Evolutionary conservation across 1,140 invertebrate species (phyloP).

Genomic region (Tenebrio molitor): DNA sequence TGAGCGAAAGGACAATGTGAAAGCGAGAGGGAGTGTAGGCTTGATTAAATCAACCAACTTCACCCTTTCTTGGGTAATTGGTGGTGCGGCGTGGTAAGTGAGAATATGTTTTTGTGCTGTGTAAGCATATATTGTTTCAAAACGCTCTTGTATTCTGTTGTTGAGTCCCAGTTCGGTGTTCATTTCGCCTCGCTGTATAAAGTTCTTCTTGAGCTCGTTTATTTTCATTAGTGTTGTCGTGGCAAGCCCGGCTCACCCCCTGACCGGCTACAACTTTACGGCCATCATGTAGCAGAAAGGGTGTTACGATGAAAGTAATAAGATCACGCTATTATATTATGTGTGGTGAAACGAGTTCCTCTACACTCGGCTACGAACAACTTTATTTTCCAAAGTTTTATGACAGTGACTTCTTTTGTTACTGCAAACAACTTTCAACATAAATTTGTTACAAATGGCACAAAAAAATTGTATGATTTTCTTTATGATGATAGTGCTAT

Average conservation of each 20-base stretch:
- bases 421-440: no score
- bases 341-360: neutral
- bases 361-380: no score
- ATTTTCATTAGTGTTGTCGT: conserved; percentile 50
- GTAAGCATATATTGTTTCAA: neutral
- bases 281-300: conserved; percentile 35
- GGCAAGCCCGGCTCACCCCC: conserved; percentile 39
- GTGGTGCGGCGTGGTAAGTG: conserved; percentile 37
- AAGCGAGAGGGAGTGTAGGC: neutral
- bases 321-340: conserved; percentile 47
- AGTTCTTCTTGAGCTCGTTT: conserved; percentile 47
- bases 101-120: neutral
- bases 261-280: conserved; percentile 12
- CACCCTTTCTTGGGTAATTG: neutral
- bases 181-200: conserved; percentile 45
- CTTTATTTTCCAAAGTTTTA: no score
- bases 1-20: neutral
- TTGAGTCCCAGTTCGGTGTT: conserved; percentile 27
- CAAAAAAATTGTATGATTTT: no score
- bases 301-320: conserved; percentile 38
- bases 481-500: no score
- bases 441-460: no score
- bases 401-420: no score
- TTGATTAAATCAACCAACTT: neutral
- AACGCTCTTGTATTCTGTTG: conserved; percentile 11